Evolutionary conservation across 2,888 invertebrate genomes (phyloP).

Genomic region (Phalera bucephala): DNA sequence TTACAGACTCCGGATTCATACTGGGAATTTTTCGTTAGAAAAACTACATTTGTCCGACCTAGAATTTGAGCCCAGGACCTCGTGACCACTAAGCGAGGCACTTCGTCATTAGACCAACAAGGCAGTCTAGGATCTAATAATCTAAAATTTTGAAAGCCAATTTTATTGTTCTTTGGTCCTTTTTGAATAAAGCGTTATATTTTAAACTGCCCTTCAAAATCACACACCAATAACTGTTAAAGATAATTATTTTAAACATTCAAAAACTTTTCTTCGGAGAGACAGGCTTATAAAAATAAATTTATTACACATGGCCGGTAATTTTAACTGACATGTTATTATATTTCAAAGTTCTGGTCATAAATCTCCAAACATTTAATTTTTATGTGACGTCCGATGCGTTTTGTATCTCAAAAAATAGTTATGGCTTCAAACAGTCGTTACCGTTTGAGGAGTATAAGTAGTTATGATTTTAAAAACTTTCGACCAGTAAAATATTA

Average conservation of each 20-base stretch:
- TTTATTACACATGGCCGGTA: constrained; percentile 64
- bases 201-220: not conserved
- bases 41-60: no score
- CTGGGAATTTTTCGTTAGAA: no score
- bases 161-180: no score
- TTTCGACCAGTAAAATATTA: not conserved
- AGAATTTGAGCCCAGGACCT: no score
- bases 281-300: constrained; percentile 54
- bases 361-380: constrained; percentile 73
- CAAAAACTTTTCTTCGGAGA: constrained; percentile 33
- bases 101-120: no score
- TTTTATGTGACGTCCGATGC: constrained; percentile 65
- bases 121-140: no score
- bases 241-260: not conserved
- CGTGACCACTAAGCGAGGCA: no score
- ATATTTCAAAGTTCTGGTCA: constrained; percentile 73
- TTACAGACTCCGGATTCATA: no score
- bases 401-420: constrained; percentile 43
- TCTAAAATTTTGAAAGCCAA: no score
- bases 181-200: no score
- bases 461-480: constrained; percentile 2
- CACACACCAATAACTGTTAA: constrained; percentile 1
- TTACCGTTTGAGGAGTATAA: constrained; percentile 17
- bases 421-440: constrained; percentile 25
- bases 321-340: constrained; percentile 70